These are phyloP conservation scores for Spizaetus ornatus DNA, from an alignment of 2,113 vertebrate species.

Conservation along the genomic window DNA sequence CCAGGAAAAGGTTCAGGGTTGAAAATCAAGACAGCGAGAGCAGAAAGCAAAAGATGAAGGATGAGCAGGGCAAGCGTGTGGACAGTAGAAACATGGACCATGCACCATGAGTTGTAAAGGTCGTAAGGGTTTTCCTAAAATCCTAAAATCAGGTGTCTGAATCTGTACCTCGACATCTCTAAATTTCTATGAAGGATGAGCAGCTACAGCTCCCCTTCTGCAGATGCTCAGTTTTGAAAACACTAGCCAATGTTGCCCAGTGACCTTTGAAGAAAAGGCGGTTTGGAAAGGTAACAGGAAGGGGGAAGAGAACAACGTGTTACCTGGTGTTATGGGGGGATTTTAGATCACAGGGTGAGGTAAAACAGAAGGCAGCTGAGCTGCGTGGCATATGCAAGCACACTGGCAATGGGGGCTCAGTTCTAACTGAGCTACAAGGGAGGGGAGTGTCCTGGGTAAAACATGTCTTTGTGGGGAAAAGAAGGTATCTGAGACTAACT, in stretches of 20 bases:
- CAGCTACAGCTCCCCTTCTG: not conserved
- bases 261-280: not conserved
- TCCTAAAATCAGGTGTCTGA: not conserved
- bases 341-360: not conserved
- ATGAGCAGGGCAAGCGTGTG: not conserved
- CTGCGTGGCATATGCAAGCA: rapidly evolving
- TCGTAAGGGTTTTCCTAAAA: not conserved
- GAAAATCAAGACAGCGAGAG: not conserved
- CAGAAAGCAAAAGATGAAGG: not conserved
- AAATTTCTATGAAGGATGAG: not conserved
- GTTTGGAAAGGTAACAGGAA: not conserved
- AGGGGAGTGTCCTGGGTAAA: not conserved
- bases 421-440: not conserved
- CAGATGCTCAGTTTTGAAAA: not conserved
- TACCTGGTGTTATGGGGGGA: rapidly evolving
- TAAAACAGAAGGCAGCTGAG: not conserved
- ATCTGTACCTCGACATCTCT: not conserved
- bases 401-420: not conserved
- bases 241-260: rapidly evolving
- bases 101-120: not conserved
- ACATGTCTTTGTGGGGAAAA: not conserved
- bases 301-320: not conserved
- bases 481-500: not conserved
- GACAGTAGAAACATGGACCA: not conserved
- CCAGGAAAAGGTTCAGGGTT: not conserved